These are phyloP conservation scores for Ophioderma brevispina DNA, from an alignment of 35 echinoderm and acorn worm genomes.

Conservation along the genomic window DNA sequence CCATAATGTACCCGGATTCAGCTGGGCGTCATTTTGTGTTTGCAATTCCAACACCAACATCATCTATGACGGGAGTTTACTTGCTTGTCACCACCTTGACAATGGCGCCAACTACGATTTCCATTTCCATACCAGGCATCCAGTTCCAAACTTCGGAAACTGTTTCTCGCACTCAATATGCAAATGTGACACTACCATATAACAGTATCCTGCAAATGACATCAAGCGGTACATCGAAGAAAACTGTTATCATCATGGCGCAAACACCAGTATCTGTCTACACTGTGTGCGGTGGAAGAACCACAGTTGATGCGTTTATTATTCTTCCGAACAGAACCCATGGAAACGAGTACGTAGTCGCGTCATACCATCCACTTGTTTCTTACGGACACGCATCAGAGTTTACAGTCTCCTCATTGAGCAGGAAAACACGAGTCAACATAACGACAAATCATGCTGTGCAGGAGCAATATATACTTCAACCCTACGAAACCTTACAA, in stretches of 20 bases:
- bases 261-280: too few relatives aligned
- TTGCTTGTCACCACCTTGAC: background rate
- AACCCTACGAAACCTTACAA: background rate
- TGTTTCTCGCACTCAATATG: background rate
- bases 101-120: background rate
- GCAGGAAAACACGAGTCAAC: background rate
- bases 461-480: background rate
- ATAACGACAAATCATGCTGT: background rate
- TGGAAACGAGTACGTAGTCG: background rate
- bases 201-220: too few relatives aligned
- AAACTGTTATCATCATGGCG: too few relatives aligned
- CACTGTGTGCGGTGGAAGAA: background rate
- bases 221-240: too few relatives aligned
- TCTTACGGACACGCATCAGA: background rate
- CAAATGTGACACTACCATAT: background rate
- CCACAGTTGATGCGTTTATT: background rate
- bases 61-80: background rate
- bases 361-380: background rate
- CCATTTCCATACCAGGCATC: background rate
- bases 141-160: background rate
- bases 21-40: background rate
- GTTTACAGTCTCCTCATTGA: background rate
- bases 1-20: background rate
- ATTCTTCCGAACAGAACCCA: background rate
- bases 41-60: background rate